Evolutionary conservation across 2,113 vertebrate genomes (phyloP).

Genomic region (Blennius ocellaris): DNA sequence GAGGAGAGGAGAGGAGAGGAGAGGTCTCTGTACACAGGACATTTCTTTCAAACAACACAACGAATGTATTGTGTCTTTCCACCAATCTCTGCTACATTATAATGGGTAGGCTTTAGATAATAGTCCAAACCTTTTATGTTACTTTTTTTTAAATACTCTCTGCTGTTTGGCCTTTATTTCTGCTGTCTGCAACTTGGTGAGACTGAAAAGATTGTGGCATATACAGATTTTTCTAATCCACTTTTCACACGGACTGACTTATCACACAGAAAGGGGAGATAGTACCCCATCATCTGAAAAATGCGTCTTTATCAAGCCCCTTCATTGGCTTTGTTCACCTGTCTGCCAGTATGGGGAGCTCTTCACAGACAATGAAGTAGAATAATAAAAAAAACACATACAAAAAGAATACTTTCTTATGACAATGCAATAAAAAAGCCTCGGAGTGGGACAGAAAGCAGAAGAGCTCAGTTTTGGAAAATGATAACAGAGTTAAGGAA

Average conservation of each 20-base stretch:
- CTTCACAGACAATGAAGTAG: slow-evolving; percentile 68
- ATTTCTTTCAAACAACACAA: slow-evolving; percentile 6
- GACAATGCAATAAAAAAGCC: slow-evolving; percentile 73
- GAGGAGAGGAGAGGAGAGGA: slow-evolving; percentile 5
- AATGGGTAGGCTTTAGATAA: slow-evolving; percentile 61
- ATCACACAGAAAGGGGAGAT: slow-evolving; percentile 67
- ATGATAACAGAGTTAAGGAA: slow-evolving; percentile 76
- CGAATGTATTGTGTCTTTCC: slow-evolving; percentile 6
- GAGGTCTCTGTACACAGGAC: slow-evolving; percentile 2
- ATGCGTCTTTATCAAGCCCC: slow-evolving; percentile 68
- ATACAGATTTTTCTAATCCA: slow-evolving; percentile 63
- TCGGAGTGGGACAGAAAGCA: slow-evolving; percentile 55
- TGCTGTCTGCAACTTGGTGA: slow-evolving; percentile 43
- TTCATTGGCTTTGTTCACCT: slow-evolving; percentile 70
- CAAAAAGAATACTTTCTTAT: slow-evolving; percentile 65
- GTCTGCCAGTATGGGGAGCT: slow-evolving; percentile 49
- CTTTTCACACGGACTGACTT: slow-evolving; percentile 63
- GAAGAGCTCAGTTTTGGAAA: slow-evolving; percentile 69
- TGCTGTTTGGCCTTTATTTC: slow-evolving; percentile 61
- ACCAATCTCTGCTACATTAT: slow-evolving; percentile 20
- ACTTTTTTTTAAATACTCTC: slow-evolving; percentile 55
- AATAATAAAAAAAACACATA: slow-evolving; percentile 64
- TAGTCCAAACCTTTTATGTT: slow-evolving; percentile 50
- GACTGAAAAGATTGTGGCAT: slow-evolving; percentile 53
- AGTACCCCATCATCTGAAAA: slow-evolving; percentile 65